Evolutionary conservation across 1,140 invertebrate species (phyloP), one percentile per base, ranked within the genome.

Genomic region (Halyomorpha halys): DNA sequence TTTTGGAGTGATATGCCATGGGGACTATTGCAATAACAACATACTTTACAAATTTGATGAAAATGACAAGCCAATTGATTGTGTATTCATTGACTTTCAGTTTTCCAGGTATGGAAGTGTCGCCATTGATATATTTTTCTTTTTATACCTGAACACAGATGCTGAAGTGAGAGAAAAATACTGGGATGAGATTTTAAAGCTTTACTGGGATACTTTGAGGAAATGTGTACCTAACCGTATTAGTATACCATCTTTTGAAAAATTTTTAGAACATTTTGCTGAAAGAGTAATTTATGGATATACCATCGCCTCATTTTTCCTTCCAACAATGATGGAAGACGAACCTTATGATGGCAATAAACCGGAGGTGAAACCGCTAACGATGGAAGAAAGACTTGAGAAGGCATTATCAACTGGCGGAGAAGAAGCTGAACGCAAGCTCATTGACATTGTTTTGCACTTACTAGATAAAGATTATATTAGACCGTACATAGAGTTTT

Each of bases 11-110:
- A 56, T 56, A 21, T 56, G 53, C 18, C 80, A 82, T 67, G 80
- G 80, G 16, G 80, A 81, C 68, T 79, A 76, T 66, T 79, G 77
- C 75, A 76, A 74, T 53, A 81, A 81, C 64, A 82, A 82, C 64
- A 73, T 82, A 21, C 66, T 81, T 49, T 82, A 78, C 69, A 74
- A 73, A 65, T 73, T 76, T 30, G 67, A 74, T 1, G 21, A 66
- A 6, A 53, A 68, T 16, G 68, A 62, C 0, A 47, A 66, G 13
- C 61, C 73, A 0, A 19, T 69, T 0, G 68, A 69, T 16, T 68
- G 73, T 0, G 73, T 72, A 60, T 54, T 80, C 1, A 66, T 79
- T 25, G 78, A 80, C 63, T 75, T 77, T 18, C 76, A 73, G 5
- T 53, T 71, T 16, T 56, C 73, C 0, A 64, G 63, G 18, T 76